Conservation (phyloP, 2,888 invertebrate species). For the Drosophila falleni region DNA sequence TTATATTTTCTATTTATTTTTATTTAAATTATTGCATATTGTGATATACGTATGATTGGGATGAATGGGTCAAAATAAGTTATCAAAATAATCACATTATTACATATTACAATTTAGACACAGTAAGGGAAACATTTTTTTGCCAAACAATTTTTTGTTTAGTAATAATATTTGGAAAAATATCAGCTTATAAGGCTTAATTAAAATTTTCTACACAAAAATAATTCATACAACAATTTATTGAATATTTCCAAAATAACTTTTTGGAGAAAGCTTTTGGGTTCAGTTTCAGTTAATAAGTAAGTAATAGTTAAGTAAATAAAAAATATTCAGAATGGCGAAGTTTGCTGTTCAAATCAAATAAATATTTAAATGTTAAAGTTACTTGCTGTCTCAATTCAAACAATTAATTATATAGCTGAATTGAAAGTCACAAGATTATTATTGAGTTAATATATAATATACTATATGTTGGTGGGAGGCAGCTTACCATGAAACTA, state of each 20-base stretch:
- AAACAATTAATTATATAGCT: neutral
- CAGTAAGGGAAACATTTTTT: neutral
- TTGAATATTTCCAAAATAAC: too few relatives aligned
- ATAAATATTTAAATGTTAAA: neutral
- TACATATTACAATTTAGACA: neutral
- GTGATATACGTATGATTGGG: neutral
- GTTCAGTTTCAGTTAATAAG: too few relatives aligned
- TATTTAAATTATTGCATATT: neutral
- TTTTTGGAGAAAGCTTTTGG: too few relatives aligned
- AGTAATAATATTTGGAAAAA: too few relatives aligned
- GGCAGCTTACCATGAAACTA: slow-evolving; percentile 10
- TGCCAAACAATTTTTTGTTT: neutral
- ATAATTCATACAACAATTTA: too few relatives aligned
- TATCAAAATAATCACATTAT: neutral
- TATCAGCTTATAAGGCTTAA: neutral
- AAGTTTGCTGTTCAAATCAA: too few relatives aligned
- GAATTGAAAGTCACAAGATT: slow-evolving; percentile 3
- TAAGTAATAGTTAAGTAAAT: too few relatives aligned
- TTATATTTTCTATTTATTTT: slow-evolving; percentile 55
- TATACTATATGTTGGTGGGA: neutral
- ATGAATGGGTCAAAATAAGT: neutral
- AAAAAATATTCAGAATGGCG: neutral
- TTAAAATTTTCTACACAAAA: too few relatives aligned
- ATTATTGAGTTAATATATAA: neutral
- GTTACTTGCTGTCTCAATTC: neutral